A percentile compares a stretch with the other conserved stretches of the same genome.
Evolutionary conservation across 2,888 invertebrate genomes (phyloP).

Genomic region (Microctonus hyperodae): DNA sequence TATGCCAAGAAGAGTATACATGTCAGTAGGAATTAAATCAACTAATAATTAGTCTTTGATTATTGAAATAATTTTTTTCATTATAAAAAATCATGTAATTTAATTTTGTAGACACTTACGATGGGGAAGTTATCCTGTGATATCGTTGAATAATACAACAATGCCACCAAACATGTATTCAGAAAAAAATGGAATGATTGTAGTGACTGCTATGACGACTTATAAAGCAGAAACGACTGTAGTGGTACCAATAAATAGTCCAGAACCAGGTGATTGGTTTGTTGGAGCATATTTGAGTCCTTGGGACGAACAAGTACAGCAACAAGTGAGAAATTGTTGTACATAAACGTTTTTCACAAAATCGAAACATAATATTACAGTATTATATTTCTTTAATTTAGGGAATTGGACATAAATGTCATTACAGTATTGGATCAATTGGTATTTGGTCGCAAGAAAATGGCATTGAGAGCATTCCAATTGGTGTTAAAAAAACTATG

Average conservation of each 20-base stretch:
- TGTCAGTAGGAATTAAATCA: too few relatives aligned
- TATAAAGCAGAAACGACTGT: constrained; percentile 62
- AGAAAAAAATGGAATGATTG: constrained; percentile 50
- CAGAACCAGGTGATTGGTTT: constrained; percentile 65
- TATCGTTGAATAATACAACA: constrained; percentile 64
- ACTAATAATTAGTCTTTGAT: too few relatives aligned
- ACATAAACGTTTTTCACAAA: background rate
- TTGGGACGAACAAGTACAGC: constrained; percentile 64
- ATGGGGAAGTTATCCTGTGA: constrained; percentile 67
- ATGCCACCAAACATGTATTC: constrained; percentile 62
- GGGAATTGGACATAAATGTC: constrained; percentile 65
- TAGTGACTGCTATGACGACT: constrained; percentile 55
- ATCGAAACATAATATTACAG: background rate
- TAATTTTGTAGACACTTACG: constrained; percentile 64
- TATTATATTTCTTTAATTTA: constrained; percentile 38
- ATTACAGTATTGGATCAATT: constrained; percentile 64
- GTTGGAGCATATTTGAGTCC: constrained; percentile 64
- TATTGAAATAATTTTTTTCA: constrained; percentile 17
- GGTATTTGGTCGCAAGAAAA: constrained; percentile 63
- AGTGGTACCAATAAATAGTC: constrained; percentile 63
- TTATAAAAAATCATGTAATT: constrained; percentile 4
- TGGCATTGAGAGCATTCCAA: constrained; percentile 60
- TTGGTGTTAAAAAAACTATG: constrained; percentile 56
- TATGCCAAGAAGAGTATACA: constrained; percentile 60
- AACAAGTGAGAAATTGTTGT: constrained; percentile 36